These are phyloP conservation scores for Melinopterus prodromus DNA, from an alignment of 2,888 invertebrate genomes.

Conservation along the genomic window DNA sequence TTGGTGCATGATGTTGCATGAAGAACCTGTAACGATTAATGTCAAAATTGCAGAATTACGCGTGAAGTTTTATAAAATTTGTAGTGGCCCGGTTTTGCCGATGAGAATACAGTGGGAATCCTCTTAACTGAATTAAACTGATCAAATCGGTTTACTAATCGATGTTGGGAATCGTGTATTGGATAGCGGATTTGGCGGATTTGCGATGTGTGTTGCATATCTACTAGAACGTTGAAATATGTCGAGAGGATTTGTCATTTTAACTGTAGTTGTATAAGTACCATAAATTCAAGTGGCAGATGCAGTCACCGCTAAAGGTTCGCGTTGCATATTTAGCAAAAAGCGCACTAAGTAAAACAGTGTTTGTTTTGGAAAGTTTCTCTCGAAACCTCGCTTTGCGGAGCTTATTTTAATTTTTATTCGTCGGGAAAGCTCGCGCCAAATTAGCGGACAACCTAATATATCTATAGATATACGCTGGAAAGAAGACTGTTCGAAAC, in stretches of 20 bases:
- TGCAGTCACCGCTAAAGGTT: neutral
- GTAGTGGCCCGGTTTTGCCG: too few relatives aligned
- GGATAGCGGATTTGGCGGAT: too few relatives aligned
- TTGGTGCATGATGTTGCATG: too few relatives aligned
- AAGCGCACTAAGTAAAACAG: neutral
- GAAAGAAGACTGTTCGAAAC: neutral
- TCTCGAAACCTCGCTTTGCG: neutral
- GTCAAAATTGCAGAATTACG: too few relatives aligned
- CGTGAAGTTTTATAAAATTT: too few relatives aligned
- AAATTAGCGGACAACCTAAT: slow-evolving; percentile 21
- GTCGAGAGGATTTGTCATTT: neutral
- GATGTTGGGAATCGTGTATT: too few relatives aligned
- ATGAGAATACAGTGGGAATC: too few relatives aligned
- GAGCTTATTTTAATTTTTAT: slow-evolving; percentile 21
- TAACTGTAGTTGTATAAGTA: neutral
- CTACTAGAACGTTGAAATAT: neutral
- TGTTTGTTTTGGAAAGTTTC: slow-evolving; percentile 11
- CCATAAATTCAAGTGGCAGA: neutral
- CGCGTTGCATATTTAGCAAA: neutral
- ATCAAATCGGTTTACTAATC: too few relatives aligned
- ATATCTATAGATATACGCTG: slow-evolving; percentile 14
- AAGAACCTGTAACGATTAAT: too few relatives aligned
- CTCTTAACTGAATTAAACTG: too few relatives aligned
- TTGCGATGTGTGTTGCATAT: neutral
- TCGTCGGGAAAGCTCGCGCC: slow-evolving; percentile 15